Evolutionary conservation across 2,797 vertebrate species (phyloP).

Genomic region (Myioborus melanocephalus): DNA sequence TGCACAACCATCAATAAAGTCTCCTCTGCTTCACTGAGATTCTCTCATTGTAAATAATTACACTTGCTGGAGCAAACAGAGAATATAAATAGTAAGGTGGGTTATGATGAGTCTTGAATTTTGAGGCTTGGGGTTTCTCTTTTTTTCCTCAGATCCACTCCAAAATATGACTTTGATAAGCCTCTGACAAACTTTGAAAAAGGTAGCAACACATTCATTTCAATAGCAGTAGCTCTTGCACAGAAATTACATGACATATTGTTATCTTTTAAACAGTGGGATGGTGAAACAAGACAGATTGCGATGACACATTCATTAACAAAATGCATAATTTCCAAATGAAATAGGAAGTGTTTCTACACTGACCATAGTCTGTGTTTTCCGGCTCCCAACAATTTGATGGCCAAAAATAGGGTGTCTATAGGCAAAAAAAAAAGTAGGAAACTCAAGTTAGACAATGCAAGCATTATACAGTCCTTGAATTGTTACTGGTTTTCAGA

Average conservation of each 20-base stretch:
- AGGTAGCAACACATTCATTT: background rate
- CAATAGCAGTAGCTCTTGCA: conserved; percentile 18
- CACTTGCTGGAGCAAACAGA: background rate
- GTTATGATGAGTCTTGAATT: background rate
- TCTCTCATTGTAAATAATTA: background rate
- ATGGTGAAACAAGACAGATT: conserved; percentile 22
- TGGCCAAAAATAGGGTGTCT: conserved; percentile 96
- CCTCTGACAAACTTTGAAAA: conserved; percentile 23
- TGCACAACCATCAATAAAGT: background rate
- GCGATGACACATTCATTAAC: background rate
- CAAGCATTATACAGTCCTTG: background rate
- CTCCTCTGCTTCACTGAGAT: background rate
- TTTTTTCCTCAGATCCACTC: background rate
- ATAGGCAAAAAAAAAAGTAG: conserved; percentile 48
- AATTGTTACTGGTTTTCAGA: background rate
- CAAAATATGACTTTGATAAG: background rate
- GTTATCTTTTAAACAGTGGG: background rate
- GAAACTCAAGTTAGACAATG: conserved; percentile 61
- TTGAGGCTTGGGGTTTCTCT: background rate
- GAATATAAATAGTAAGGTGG: background rate
- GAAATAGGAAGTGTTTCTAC: conserved; percentile 46
- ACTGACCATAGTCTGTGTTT: conserved; percentile 95
- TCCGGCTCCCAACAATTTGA: conserved; percentile 96
- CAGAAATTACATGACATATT: background rate
- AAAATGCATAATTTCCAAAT: background rate